Base-by-base conservation (phyloP, 2,797 vertebrate species). In the Sebastes oblongus region DNA sequence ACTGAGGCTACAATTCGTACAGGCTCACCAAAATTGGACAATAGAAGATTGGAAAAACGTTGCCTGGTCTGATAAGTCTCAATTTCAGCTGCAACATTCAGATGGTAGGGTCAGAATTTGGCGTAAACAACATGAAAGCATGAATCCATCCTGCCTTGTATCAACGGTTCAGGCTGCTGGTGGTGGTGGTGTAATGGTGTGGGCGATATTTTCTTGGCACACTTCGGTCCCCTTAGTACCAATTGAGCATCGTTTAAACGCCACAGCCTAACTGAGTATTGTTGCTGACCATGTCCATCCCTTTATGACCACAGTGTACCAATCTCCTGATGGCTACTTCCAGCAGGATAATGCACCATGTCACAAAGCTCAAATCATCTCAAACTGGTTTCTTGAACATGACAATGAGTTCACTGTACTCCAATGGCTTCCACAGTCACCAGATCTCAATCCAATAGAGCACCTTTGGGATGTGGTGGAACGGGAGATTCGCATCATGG, bases 241-340 rank as follows among this genome's bases (percentile, higher is more conserved):
- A 13, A 56, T 14, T 56, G 55, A 56, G 6, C 55, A 25, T 25
- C 4, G 6, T 14, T 13, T 56, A 13, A 25, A 56, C 6, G 12
- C 55, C 12, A 25, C 55, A 4, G 56, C 56, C 55, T 56, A 24
- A 3, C 24, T 29, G 25, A 29, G 56, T 27, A 29, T 59, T 32
- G 59, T 32, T 61, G 18, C 18, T n/a, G 59, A 61, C 29, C 59
- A 61, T 61, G 18, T 32, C 59, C 22, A 16, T 39, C 66, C 61
- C 55, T 75, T 61, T 62, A 80, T 83, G 77, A 79, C 70, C 66
- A 72, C 72, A 70, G 46, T 77, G 72, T 72, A 84, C 36, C 30
- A 52, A 78, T 81, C 78, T 86, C 82, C 83, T 85, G 77, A 88
- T 88, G 75, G 75, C 81, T 88, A 80, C 78, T 88, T 86, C 80